Base-by-base conservation (phyloP, 2,113 vertebrate genomes). In the Cryptomyrus ogoouensis region DNA sequence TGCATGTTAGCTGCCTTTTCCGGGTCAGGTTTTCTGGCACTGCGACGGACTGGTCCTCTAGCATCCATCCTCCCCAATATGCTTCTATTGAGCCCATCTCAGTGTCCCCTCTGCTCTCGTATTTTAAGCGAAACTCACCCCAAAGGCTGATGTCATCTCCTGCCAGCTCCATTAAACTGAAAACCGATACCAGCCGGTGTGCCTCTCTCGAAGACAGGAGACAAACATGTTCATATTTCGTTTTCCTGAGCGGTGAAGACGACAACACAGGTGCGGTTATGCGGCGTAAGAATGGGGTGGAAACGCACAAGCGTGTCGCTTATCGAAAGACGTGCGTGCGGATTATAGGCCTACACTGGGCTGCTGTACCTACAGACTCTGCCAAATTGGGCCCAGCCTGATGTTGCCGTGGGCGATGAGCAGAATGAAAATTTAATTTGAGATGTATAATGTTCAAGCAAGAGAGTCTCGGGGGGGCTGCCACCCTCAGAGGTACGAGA, bases 91-190 rank as follows among this genome's bases (percentile, higher is more conserved):
- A 21, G 44, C 35, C 21, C 83, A 84, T 47, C 19, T n/a, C 44
- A 10, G 21, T 7, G 44, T 47, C 83, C 42, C 17, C 24, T 47
- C 83, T 42, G 83, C 44, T n/a, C 42, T 13, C 4, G 8, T 24
- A 46, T 84, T 84, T 84, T 46, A 47, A 84, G 44, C 0, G 21
- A 84, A 83, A 83, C 42, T 44, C 39, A 24, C 39, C 44, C 83
- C n/a, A 84, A 84, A 84, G 44, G 44, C 83, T 84, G 83, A 84
- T 84, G 44, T 84, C 35, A 84, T 84, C 83, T 84, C 83, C 83
- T 84, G 44, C 44, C 42, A n/a, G 39, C 44, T 84, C 49, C 24
- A 87, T n/a, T 50, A 87, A 52, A 53, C 13, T 49, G 85, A 53
- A 87, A 87, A 31, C 5, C 5, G 85, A 52, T 24, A 87, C 9